Evolutionary conservation across 2,113 vertebrate species (phyloP).

Genomic region (Geococcyx californianus): DNA sequence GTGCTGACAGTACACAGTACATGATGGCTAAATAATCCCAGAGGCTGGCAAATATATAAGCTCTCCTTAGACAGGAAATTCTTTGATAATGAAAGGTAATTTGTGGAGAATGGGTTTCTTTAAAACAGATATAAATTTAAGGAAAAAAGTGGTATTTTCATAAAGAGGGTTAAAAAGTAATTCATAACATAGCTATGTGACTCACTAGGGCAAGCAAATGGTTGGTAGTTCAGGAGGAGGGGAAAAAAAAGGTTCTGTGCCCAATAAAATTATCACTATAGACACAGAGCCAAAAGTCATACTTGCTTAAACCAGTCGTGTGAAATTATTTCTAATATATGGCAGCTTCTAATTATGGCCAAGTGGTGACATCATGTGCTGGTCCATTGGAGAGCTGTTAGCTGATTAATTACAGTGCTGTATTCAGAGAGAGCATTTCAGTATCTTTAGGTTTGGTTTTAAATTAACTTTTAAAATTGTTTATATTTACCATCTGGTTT

Average conservation of each 20-base stretch:
- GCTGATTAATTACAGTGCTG: constrained; percentile 70
- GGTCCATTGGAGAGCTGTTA: constrained; percentile 42
- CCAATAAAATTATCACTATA: not conserved
- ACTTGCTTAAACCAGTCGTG: not conserved
- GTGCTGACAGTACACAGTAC: constrained; percentile 53
- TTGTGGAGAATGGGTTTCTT: constrained; percentile 46
- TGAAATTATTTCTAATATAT: constrained; percentile 44
- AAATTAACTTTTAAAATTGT: constrained; percentile 72
- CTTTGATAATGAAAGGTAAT: constrained; percentile 55
- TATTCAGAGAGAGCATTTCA: constrained; percentile 51
- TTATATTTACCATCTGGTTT: constrained; percentile 75
- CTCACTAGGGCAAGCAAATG: not conserved
- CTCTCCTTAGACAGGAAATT: constrained; percentile 53
- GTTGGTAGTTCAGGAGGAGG: not conserved
- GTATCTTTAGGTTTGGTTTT: constrained; percentile 67
- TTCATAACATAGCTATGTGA: not conserved
- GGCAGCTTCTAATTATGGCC: constrained; percentile 60
- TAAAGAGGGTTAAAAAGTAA: constrained; percentile 30
- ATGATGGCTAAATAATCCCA: constrained; percentile 53
- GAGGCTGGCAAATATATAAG: constrained; percentile 37
- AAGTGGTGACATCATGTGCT: constrained; percentile 52
- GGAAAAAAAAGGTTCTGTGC: not conserved
- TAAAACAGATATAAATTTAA: constrained; percentile 35
- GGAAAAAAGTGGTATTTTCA: not conserved
- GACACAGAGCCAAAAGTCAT: not conserved